Base-by-base conservation (phyloP, 2,797 vertebrate genomes). In the Hyperoplus lanceolatus region DNA sequence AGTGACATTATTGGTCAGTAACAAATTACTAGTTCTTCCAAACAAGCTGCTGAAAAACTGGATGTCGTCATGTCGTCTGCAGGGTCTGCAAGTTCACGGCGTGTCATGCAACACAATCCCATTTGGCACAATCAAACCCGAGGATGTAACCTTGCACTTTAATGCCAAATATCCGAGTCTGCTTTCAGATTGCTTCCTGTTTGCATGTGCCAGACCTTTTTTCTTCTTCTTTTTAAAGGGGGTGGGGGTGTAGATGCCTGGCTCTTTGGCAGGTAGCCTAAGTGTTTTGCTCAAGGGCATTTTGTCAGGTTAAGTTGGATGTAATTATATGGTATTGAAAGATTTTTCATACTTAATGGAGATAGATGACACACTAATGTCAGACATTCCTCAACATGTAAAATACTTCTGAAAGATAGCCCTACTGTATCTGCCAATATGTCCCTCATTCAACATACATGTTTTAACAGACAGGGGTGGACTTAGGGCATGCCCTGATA, bases 151-250 rank as follows among this genome's bases (percentile, higher is more conserved):
- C 43, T 69, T 3, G 1, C 7, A 49, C 74, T 87, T 83, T 43
- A 54, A 67, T 78, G 85, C 84, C 87, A 88, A 77, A 78, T 55
- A 78, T 55, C 39, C 0, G 43, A 73, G 51, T 62, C 56, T 63
- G 71, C 8, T 68, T 62, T 73, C 75, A 71, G 62, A 83, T 83
- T 73, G 56, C 76, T 83, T 86, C 84, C 86, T 89, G 67, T 69
- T 75, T 51, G 18, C 66, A 29, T 8, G 50, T 53, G 82, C 80
- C 83, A 79, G 71, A 36, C 74, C 65, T 51, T 48, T 59, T 55
- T 38, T 50, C 45, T 53, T 16, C 38, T 54, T 45, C 8, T 11
- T 29, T 55, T 21, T 8, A 5, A 8, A 15, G 1, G 12, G 5
- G 36, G 2, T 9, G 7, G 41, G 29, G 48, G 36, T 58, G 70